Evolutionary conservation across 2,113 vertebrate species (phyloP).

Genomic region (Sterrhoptilus dennistouni): DNA sequence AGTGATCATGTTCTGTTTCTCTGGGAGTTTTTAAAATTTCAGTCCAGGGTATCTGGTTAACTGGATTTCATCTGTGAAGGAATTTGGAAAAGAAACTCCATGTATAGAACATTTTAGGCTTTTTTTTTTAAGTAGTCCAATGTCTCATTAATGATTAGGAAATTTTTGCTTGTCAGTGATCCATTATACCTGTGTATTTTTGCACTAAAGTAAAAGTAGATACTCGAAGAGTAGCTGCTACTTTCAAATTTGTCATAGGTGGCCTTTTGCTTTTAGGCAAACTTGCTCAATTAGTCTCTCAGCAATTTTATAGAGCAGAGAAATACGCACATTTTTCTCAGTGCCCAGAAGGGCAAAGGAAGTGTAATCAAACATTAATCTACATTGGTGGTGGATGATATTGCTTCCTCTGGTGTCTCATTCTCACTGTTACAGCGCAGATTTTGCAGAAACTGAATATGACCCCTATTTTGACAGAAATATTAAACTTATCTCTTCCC

Average conservation of each 20-base stretch:
- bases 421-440: background rate
- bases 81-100: background rate
- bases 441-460: background rate
- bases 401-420: background rate
- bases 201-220: background rate
- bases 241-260: background rate
- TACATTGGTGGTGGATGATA: background rate
- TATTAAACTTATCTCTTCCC: background rate
- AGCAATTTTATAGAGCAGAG: background rate
- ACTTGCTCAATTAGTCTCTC: conserved; percentile 16
- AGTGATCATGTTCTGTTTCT: background rate
- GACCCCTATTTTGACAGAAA: background rate
- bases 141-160: background rate
- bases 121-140: background rate
- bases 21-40: background rate
- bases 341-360: background rate
- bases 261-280: background rate
- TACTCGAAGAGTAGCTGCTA: background rate
- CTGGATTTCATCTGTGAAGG: background rate
- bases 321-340: background rate
- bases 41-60: background rate
- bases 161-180: background rate
- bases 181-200: background rate
- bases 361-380: background rate
- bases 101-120: background rate